Conservation (phyloP, 2,113 vertebrate genomes). For the Gnathochromis pfefferi region DNA sequence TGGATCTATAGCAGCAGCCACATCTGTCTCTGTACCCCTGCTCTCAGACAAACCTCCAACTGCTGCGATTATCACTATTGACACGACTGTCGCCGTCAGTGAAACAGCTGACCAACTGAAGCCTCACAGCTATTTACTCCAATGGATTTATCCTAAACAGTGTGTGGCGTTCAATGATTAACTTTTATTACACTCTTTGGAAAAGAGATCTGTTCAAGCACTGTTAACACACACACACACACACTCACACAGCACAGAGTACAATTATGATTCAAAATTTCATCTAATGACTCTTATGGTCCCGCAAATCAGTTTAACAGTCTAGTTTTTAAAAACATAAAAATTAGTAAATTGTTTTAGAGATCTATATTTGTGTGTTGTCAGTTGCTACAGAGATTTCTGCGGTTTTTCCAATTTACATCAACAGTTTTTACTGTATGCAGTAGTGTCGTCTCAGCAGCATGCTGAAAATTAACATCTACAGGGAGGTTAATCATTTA, state of each 20-base stretch:
- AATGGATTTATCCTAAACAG: not conserved
- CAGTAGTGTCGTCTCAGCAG: not conserved
- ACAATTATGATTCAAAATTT: not conserved
- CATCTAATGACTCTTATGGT: not conserved
- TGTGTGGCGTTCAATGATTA: not conserved
- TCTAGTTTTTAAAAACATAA: not conserved
- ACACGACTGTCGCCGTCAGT: not conserved
- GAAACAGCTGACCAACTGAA: not conserved
- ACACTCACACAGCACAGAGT: not conserved
- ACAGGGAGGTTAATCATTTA: not conserved
- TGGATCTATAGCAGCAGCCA: slow-evolving; percentile 23
- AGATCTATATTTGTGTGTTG: not conserved
- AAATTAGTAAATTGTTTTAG: not conserved
- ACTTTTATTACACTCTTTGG: not conserved
- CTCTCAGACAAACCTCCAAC: not conserved
- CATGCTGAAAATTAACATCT: not conserved
- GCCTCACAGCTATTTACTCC: not conserved
- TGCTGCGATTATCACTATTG: slow-evolving; percentile 3
- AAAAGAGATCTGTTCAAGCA: not conserved
- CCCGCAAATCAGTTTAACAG: not conserved
- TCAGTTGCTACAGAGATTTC: not conserved
- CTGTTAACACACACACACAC: not conserved
- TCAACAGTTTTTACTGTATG: rapidly evolving
- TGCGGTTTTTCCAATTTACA: not conserved
- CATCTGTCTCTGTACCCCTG: slow-evolving; percentile 28